Conservation (phyloP, 2,888 invertebrate genomes). For the Hypercompe scribonia region DNA sequence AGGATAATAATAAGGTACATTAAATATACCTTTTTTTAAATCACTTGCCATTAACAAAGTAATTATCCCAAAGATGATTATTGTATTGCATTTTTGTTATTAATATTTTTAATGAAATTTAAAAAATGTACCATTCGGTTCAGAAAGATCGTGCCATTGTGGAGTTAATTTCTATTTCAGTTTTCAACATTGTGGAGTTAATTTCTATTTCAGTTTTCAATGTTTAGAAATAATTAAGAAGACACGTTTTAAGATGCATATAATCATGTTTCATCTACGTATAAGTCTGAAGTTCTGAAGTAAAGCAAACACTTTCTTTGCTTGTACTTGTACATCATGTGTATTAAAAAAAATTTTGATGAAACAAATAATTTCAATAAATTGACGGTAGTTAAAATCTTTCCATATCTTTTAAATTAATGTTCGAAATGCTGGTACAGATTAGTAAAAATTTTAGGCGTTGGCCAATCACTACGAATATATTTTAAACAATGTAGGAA, state of each 20-base stretch:
- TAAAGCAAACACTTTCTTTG: background rate
- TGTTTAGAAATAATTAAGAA: background rate
- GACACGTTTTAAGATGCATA: too few species aligned
- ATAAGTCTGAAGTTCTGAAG: background rate
- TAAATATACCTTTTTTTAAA: constrained; percentile 20
- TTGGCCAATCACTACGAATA: background rate
- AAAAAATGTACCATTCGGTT: constrained; percentile 51
- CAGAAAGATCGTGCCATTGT: constrained; percentile 59
- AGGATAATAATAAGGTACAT: constrained; percentile 3
- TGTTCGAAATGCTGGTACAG: background rate
- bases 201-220: background rate
- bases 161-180: constrained; percentile 24
- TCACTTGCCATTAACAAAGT: constrained; percentile 77
- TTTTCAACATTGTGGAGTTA: constrained; percentile 2
- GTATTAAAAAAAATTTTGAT: background rate
- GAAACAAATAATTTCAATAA: background rate
- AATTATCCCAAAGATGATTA: constrained; percentile 76
- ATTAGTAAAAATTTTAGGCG: background rate
- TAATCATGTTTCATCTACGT: background rate
- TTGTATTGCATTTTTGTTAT: constrained; percentile 66
- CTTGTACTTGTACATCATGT: background rate
- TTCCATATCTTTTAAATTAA: background rate
- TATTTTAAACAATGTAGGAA: background rate
- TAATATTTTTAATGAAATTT: constrained; percentile 47
- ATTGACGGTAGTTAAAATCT: background rate